phyloP scores from a whole-genome alignment of 2,113 vertebrate species.

The Channa maculata region DNA sequence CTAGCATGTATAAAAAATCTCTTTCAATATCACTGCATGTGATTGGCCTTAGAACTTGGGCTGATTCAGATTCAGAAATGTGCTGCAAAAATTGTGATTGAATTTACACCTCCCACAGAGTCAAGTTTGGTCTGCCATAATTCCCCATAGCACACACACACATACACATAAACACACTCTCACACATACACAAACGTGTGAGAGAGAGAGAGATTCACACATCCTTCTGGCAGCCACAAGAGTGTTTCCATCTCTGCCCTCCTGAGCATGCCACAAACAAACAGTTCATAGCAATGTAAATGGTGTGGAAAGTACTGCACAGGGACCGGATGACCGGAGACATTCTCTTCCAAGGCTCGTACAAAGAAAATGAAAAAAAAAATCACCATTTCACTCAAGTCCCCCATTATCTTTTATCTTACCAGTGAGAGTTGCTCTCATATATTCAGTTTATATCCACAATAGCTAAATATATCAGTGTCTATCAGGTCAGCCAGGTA shows the following conservation, averaged over 20 bases:
- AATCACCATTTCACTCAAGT: slow-evolving; percentile 65
- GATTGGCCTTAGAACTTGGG: slow-evolving; percentile 75
- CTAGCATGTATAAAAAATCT: slow-evolving; percentile 66
- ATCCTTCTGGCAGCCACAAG: slow-evolving; percentile 64
- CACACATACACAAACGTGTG: neutral
- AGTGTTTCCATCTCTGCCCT: slow-evolving; percentile 73
- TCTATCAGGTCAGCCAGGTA: slow-evolving; percentile 63
- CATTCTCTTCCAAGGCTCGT: slow-evolving; percentile 58
- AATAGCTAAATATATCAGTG: slow-evolving; percentile 75
- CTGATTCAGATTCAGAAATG: slow-evolving; percentile 72
- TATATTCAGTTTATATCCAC: slow-evolving; percentile 69
- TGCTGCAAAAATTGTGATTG: slow-evolving; percentile 68
- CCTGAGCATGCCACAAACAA: slow-evolving; percentile 72
- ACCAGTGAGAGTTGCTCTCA: slow-evolving; percentile 65
- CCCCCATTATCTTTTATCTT: slow-evolving; percentile 76
- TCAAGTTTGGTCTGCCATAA: slow-evolving; percentile 77
- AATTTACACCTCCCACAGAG: slow-evolving; percentile 83
- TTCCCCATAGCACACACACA: slow-evolving; percentile 52
- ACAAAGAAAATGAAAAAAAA: slow-evolving; percentile 68
- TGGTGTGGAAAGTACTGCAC: slow-evolving; percentile 78
- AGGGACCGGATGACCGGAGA: slow-evolving; percentile 76
- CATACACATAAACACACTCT: slow-evolving; percentile 25
- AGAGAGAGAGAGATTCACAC: slow-evolving; percentile 50
- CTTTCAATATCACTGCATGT: slow-evolving; percentile 69
- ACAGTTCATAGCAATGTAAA: slow-evolving; percentile 81